Base-by-base conservation (phyloP, 2,113 vertebrate species). In the Mungos mungo region DNA sequence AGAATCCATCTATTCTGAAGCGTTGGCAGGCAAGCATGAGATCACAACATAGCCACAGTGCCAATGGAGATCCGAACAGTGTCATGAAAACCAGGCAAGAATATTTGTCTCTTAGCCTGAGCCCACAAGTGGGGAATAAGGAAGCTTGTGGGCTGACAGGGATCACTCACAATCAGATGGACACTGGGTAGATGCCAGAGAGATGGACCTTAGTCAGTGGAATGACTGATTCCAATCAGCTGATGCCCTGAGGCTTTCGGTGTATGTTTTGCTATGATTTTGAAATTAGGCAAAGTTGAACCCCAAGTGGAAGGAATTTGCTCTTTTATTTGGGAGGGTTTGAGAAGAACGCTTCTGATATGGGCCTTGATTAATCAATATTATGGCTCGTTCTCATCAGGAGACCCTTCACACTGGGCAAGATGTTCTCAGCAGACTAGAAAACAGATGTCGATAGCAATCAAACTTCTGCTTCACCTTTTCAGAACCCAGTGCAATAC, bases 41-140 rank as follows among this genome's bases (percentile, higher is more conserved):
- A 54, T 14, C 14, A 54, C 21, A 65, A 2, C 3, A 0, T 50
- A 63, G 33, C 18, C 54, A 2, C 7, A 9, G 25, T 1, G 4
- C 2, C n/a, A 27, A 7, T 1, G 6, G 60, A 60, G 5, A 82
- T 2, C 3, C 12, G 10, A 23, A 23, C 12, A 14, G 29, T 27
- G 77, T 84, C 31, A 72, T 25, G 45, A 71, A 57, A 33, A 25
- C 41, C 38, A 18, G 23, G 45, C 23, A 80, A 80, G 21, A n/a
- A 74, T 6, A 10, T 3, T 25, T 8, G 12, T 52, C 15, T 72
- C 2, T 2, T 33, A 23, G 33, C 11, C 29, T 68, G 57, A 69
- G 29, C 29, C 65, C 80, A 52, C 1, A 10, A 1, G 15, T 5
- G 25, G 12, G 6, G 19, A 68, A 23, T 54, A 47, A 15, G 15